A percentile compares a stretch with the other conserved stretches of the same genome.
These are phyloP conservation scores for Lobophora halterata DNA, from an alignment of 2,888 invertebrate species.

Conservation along the genomic window DNA sequence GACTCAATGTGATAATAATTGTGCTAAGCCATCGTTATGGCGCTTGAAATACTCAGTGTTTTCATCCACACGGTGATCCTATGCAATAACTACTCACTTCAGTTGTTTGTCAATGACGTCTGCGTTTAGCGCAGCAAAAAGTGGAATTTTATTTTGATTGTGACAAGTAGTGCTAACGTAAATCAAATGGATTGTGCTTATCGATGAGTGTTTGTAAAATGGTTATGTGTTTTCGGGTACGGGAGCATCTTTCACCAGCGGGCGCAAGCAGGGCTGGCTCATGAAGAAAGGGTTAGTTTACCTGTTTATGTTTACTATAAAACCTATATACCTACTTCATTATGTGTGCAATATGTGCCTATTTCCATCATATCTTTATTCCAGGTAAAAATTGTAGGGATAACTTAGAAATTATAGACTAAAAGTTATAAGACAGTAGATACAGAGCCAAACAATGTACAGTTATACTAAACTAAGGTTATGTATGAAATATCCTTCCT, in stretches of 20 bases:
- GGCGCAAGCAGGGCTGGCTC: conserved; percentile 76
- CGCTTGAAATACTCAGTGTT: conserved; percentile 68
- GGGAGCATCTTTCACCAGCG: conserved; percentile 71
- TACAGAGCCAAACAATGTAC: conserved; percentile 11
- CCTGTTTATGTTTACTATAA: conserved; percentile 70
- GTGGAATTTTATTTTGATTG: conserved; percentile 78
- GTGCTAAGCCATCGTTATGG: conserved; percentile 73
- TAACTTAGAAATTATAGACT: conserved; percentile 35
- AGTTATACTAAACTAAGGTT: conserved; percentile 8
- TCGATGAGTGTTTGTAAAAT: conserved; percentile 74
- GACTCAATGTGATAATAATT: conserved; percentile 74
- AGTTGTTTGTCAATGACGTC: conserved; percentile 81
- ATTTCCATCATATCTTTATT: conserved; percentile 47
- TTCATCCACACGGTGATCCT: conserved; percentile 72
- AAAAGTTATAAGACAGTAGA: conserved; percentile 62
- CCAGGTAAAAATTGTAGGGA: too few relatives aligned
- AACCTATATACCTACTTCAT: conserved; percentile 36
- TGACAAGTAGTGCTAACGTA: conserved; percentile 77
- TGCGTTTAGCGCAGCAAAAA: conserved; percentile 80
- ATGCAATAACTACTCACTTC: conserved; percentile 77
- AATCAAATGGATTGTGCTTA: conserved; percentile 67
- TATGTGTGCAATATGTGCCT: conserved; percentile 41
- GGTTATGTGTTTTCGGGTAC: conserved; percentile 72
- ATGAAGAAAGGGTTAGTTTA: conserved; percentile 80
- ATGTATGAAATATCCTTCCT: background rate